A percentile compares a stretch with the other conserved stretches of the same genome.
phyloP scores from a whole-genome alignment of 2,888 invertebrate species.

The Hetaerina titia region DNA sequence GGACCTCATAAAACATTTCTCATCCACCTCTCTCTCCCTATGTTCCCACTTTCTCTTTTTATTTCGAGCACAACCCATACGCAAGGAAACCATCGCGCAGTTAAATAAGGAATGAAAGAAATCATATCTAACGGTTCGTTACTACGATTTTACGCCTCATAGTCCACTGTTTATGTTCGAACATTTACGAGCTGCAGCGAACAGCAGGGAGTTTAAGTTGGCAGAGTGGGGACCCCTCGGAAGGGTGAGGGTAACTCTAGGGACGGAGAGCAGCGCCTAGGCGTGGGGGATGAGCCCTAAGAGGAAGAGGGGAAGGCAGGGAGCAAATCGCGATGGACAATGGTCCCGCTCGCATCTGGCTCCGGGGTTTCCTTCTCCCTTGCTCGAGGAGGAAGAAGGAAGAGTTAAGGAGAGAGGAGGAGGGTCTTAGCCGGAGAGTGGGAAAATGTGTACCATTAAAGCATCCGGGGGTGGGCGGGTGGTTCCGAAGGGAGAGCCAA shows the following conservation, averaged over 20 bases:
- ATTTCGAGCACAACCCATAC: background rate
- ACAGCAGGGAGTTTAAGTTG: background rate
- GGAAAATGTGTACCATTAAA: background rate
- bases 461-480: background rate
- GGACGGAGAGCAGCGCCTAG: background rate
- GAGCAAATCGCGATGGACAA: background rate
- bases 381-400: background rate
- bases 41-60: background rate
- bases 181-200: constrained; percentile 39
- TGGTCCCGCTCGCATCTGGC: constrained; percentile 34
- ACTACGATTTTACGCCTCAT: constrained; percentile 41
- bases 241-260: background rate
- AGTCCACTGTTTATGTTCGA: constrained; percentile 34
- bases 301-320: background rate
- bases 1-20: background rate
- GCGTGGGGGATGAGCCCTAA: background rate
- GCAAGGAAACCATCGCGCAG: background rate
- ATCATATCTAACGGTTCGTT: constrained; percentile 42
- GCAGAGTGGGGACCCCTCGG: background rate
- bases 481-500: background rate
- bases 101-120: constrained; percentile 39
- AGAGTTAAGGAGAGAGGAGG: background rate
- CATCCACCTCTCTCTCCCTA: background rate
- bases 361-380: background rate
- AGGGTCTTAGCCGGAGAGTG: background rate